Evolutionary conservation across 2,888 invertebrate species (phyloP).

Genomic region (Callyntrura guangdongensis): DNA sequence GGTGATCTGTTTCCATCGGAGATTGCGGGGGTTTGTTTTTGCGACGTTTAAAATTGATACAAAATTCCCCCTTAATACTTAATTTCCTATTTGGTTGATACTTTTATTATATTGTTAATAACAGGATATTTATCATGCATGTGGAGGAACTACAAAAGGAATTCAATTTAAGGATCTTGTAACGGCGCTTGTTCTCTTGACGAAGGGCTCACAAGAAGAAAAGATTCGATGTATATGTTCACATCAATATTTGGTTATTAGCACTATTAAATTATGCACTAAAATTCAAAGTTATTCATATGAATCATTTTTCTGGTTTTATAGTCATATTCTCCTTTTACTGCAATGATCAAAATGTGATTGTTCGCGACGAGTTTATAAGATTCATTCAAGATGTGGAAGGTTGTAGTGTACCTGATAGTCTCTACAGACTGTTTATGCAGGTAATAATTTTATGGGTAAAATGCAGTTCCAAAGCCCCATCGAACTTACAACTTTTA

Average conservation of each 20-base stretch:
- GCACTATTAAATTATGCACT: neutral
- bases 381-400: constrained; percentile 87
- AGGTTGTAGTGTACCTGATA: constrained; percentile 86
- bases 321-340: constrained; percentile 95
- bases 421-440: constrained; percentile 86
- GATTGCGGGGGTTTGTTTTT: constrained; percentile 90
- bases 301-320: constrained; percentile 76
- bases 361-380: constrained; percentile 91
- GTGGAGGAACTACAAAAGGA: constrained; percentile 94
- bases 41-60: neutral
- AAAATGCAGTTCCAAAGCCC: too few relatives aligned
- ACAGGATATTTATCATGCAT: constrained; percentile 92
- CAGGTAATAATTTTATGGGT: too few relatives aligned
- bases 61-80: neutral
- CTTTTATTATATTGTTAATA: neutral
- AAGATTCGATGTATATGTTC: constrained; percentile 90
- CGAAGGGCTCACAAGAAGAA: constrained; percentile 94
- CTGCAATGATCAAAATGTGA: constrained; percentile 92
- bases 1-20: constrained; percentile 94
- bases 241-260: neutral
- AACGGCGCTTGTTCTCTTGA: constrained; percentile 94
- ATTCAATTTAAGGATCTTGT: constrained; percentile 93
- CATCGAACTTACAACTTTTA: too few relatives aligned
- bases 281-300: too few relatives aligned
- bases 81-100: neutral